Conservation (phyloP, 2,797 vertebrate genomes). For the Alca torda region DNA sequence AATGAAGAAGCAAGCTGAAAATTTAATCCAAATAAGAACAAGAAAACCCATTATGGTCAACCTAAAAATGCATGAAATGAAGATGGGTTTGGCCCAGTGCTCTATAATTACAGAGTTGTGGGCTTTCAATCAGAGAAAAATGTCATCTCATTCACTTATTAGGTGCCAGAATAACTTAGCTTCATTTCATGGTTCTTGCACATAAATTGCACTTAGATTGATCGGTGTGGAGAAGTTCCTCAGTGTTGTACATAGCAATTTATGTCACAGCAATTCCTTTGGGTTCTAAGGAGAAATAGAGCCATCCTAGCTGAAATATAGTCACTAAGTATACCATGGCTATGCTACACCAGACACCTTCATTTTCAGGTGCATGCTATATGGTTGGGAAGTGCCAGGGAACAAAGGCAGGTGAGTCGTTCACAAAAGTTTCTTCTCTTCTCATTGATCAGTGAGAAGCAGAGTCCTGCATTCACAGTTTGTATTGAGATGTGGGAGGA, state of each 20-base stretch:
- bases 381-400: background rate
- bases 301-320: constrained; percentile 3
- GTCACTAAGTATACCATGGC: background rate
- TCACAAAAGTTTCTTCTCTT: background rate
- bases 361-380: background rate
- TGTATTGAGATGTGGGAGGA: background rate
- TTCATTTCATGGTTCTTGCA: constrained; percentile 72
- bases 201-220: constrained; percentile 65
- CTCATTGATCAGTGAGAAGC: background rate
- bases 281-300: constrained; percentile 11
- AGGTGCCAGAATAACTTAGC: constrained; percentile 33
- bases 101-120: constrained; percentile 52
- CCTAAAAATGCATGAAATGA: constrained; percentile 48
- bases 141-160: constrained; percentile 32
- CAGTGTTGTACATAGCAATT: constrained; percentile 14
- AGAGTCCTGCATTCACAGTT: background rate
- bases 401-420: background rate
- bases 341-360: background rate
- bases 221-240: constrained; percentile 22
- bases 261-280: constrained; percentile 8
- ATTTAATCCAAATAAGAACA: constrained; percentile 19
- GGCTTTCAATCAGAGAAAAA: constrained; percentile 40
- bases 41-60: constrained; percentile 4
- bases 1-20: background rate
- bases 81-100: constrained; percentile 9